A percentile compares a stretch with the other conserved stretches of the same genome.
These are phyloP conservation scores for Boulengeromyrus knoepffleri DNA, from an alignment of 2,113 vertebrate genomes.

Conservation along the genomic window DNA sequence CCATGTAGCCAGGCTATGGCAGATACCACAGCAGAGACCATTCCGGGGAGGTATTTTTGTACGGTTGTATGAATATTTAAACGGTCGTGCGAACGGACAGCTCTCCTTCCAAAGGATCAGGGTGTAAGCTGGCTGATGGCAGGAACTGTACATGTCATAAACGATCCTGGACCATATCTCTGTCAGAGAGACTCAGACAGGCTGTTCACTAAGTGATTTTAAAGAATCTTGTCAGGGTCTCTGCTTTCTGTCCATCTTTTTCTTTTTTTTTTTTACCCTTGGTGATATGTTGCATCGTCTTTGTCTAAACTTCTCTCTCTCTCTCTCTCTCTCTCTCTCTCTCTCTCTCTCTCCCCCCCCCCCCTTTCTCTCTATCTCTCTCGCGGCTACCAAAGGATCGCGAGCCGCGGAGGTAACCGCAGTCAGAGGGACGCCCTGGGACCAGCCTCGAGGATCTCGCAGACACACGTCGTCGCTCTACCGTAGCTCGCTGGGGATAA, in stretches of 20 bases:
- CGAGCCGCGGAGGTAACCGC: conserved; percentile 5
- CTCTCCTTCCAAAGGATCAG: not conserved
- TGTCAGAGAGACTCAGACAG: not conserved
- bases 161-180: not conserved
- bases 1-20: not conserved
- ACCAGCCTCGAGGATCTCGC: not conserved
- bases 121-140: not conserved
- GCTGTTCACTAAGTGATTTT: not conserved
- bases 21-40: not conserved
- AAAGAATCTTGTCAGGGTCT: not conserved
- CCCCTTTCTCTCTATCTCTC: not conserved
- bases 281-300: not conserved
- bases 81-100: not conserved
- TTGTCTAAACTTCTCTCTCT: not conserved
- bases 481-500: conserved; percentile 51
- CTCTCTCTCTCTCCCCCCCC: not conserved
- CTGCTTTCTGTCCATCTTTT: not conserved
- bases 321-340: not conserved
- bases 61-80: not conserved
- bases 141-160: not conserved
- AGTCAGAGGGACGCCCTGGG: not conserved
- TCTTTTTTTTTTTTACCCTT: not conserved
- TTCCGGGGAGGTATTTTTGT: not conserved
- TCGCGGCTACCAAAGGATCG: not conserved
- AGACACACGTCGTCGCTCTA: conserved; percentile 30